Evolutionary conservation across 1,140 invertebrate genomes (phyloP).

Genomic region (Saccostrea cuccullata): DNA sequence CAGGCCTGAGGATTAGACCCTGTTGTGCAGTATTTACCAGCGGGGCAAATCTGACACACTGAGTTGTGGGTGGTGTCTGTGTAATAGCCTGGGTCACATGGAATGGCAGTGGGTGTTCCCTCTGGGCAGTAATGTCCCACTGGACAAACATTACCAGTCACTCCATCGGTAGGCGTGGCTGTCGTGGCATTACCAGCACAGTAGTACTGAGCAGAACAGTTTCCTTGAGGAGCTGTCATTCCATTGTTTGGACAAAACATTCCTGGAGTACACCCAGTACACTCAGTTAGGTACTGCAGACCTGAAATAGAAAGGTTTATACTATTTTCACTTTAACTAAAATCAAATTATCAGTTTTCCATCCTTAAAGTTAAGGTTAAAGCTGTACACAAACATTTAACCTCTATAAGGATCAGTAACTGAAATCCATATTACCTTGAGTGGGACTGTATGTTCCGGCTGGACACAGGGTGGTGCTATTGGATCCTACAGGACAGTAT

Average conservation of each 20-base stretch:
- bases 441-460: slow-evolving; percentile 70
- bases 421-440: slow-evolving; percentile 55
- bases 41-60: slow-evolving; percentile 66
- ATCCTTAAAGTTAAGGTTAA: background rate
- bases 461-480: slow-evolving; percentile 65
- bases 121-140: slow-evolving; percentile 70
- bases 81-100: slow-evolving; percentile 71
- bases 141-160: slow-evolving; percentile 59
- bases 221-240: slow-evolving; percentile 64
- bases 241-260: slow-evolving; percentile 68
- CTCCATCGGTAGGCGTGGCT: slow-evolving; percentile 67
- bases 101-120: slow-evolving; percentile 64
- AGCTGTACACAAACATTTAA: background rate
- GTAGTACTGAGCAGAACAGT: slow-evolving; percentile 75
- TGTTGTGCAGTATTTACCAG: slow-evolving; percentile 70
- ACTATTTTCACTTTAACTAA: background rate
- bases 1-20: slow-evolving; percentile 68
- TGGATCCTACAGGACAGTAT: slow-evolving; percentile 72
- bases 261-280: slow-evolving; percentile 67
- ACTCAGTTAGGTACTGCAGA: slow-evolving; percentile 59
- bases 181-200: slow-evolving; percentile 67
- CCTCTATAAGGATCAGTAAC: background rate
- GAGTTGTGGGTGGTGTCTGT: slow-evolving; percentile 62
- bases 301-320: slow-evolving; percentile 55
- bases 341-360: background rate